Percentiles rank a stretch among this genome's conserved stretches.
Evolutionary conservation across 2,113 vertebrate genomes (phyloP).

Genomic region (Psilopogon haemacephalus): DNA sequence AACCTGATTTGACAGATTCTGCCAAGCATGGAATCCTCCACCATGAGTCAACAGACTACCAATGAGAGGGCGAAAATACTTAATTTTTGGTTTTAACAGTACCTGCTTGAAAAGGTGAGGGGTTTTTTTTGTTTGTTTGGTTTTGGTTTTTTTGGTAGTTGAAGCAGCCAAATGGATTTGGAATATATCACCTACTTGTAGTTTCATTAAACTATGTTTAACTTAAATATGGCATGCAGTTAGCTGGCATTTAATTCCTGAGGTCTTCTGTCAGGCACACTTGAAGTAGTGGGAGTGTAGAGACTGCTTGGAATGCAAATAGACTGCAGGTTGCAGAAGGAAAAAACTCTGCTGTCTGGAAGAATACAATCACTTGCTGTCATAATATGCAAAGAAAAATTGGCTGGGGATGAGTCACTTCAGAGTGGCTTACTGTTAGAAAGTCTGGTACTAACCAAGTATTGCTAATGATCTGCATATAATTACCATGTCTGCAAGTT

Average conservation of each 20-base stretch:
- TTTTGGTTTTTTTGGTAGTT: too few species aligned
- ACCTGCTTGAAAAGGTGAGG: background rate
- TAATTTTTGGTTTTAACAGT: background rate
- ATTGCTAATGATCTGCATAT: background rate
- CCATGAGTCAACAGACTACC: background rate
- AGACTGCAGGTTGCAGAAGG: constrained; percentile 4
- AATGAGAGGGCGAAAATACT: background rate
- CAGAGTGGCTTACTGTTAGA: background rate
- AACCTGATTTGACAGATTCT: background rate
- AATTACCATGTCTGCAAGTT: background rate
- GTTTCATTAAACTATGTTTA: background rate
- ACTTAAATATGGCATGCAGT: background rate
- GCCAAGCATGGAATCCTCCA: background rate
- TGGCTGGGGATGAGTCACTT: background rate
- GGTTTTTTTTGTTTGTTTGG: background rate
- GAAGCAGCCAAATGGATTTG: background rate
- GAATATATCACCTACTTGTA: background rate
- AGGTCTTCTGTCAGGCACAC: background rate
- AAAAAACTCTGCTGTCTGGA: background rate
- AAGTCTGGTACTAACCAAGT: background rate
- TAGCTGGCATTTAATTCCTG: background rate
- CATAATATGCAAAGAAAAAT: background rate
- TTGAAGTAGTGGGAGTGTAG: background rate
- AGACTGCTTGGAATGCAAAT: background rate
- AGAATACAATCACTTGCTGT: constrained; percentile 39